A percentile compares a stretch with the other conserved stretches of the same genome.
Conservation (phyloP, 1,140 invertebrate species). For the Cydia amplana region DNA sequence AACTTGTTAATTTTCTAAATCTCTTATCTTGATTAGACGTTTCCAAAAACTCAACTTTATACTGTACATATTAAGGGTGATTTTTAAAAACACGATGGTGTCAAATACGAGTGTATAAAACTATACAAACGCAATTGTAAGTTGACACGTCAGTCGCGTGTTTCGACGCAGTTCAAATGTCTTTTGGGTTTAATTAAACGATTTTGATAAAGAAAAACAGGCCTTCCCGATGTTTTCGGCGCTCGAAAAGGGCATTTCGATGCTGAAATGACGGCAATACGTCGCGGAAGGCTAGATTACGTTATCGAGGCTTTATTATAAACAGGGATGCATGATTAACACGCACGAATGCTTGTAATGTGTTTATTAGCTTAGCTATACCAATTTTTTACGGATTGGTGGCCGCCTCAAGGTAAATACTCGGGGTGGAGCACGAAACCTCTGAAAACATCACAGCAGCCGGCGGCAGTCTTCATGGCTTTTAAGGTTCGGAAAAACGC, state of each 20-base stretch:
- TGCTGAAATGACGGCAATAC: conserved; percentile 1
- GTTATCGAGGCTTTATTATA: background rate
- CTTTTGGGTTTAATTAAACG: conserved; percentile 42
- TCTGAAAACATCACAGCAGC: no score
- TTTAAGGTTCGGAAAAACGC: no score
- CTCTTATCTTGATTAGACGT: background rate
- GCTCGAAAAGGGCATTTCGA: background rate
- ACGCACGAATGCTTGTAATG: background rate
- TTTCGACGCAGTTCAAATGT: conserved; percentile 31
- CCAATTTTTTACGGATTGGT: background rate
- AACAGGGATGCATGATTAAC: background rate
- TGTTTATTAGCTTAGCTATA: conserved; percentile 1
- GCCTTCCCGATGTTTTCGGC: conserved; percentile 34
- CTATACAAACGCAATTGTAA: conserved; percentile 2
- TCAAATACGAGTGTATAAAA: background rate
- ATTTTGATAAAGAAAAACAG: conserved; percentile 46
- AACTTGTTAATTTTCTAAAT: background rate
- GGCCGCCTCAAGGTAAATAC: no score
- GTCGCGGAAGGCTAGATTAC: background rate
- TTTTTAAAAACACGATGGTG: background rate
- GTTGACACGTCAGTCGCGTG: conserved; percentile 38
- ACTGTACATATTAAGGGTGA: background rate
- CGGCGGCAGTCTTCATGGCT: no score
- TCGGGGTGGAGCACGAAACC: no score
- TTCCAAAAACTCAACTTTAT: background rate